Conservation (phyloP, 2,113 vertebrate species). For the Phylloscopus trochiloides region DNA sequence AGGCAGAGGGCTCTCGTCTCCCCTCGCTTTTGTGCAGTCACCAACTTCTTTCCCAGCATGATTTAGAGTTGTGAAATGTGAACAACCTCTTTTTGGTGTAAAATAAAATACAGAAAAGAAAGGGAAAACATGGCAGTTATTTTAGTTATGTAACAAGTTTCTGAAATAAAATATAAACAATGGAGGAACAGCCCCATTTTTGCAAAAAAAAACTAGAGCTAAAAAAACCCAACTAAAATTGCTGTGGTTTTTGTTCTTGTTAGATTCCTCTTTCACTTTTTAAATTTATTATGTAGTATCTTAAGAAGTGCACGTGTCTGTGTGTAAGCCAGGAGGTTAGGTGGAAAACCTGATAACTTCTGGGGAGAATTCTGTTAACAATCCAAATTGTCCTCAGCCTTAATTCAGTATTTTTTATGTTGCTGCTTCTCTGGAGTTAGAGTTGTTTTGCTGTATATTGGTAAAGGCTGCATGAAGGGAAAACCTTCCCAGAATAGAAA, state of each 20-base stretch:
- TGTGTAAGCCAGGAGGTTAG: background rate
- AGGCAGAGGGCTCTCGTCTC: slow-evolving; percentile 77
- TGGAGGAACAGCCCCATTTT: background rate
- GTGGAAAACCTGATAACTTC: background rate
- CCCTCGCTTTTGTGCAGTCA: slow-evolving; percentile 78
- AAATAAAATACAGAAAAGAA: background rate
- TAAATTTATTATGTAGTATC: background rate
- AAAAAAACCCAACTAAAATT: background rate
- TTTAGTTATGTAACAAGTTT: background rate
- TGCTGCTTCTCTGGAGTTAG: background rate
- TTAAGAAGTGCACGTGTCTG: fast-evolving
- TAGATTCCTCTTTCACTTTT: background rate
- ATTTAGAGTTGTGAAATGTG: background rate
- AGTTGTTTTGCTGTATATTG: background rate
- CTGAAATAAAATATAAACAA: background rate
- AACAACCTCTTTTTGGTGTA: background rate
- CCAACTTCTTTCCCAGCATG: slow-evolving; percentile 77
- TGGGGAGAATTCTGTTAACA: background rate
- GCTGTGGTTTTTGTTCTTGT: background rate
- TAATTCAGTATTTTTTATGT: background rate
- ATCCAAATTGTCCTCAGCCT: background rate
- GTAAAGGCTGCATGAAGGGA: background rate
- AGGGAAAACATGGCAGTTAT: background rate
- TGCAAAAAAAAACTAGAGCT: background rate
- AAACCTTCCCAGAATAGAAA: background rate